Evolutionary conservation across 2,797 vertebrate genomes (phyloP), one percentile per base, ranked within the genome.

Genomic region (Coranthus polyacanthus): DNA sequence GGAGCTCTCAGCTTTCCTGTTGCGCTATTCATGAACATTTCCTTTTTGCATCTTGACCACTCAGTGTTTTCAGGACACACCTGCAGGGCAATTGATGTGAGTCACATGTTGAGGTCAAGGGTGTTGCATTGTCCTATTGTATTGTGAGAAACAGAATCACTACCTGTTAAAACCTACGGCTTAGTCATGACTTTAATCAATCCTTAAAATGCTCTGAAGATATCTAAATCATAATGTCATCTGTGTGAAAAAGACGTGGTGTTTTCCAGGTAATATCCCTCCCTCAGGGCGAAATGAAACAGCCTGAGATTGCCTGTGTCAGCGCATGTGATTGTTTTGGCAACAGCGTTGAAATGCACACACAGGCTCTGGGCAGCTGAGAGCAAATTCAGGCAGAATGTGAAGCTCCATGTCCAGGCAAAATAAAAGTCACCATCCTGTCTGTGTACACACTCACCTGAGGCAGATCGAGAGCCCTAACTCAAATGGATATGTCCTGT

Each of bases 301-400:
- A 34, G 43, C 32, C 49, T 79, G 58, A 77, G 81, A 83, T 65
- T 37, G 64, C 42, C 61, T 39, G 39, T 75, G 79, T 92, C 83
- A 88, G 85, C 67, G 60, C 68, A 58, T 62, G 50, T 24, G 75
- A 65, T 43, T 94, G 92, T 93, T 94, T 93, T 91, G 92, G 83
- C 83, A 94, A 94, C 90, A 93, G 46, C 9, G 11, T 11, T 67
- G 56, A 58, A 79, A 70, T 63, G 47, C 56, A 74, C 84, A 89
- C 81, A 67, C 36, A 9, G 68, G 73, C 81, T 67, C 44, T 2
- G 5, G 42, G 32, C 47, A 17, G 49, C 36, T 17, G 9, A 47
- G 45, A 60, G 65, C 42, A 59, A 53, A 71, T 46, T 52, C 66
- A 71, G 51, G 29, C 12, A 52, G 68, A 71, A 56, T 26, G 65